phyloP scores from a whole-genome alignment of 2,113 vertebrate genomes.

The Turdus rufiventris region DNA sequence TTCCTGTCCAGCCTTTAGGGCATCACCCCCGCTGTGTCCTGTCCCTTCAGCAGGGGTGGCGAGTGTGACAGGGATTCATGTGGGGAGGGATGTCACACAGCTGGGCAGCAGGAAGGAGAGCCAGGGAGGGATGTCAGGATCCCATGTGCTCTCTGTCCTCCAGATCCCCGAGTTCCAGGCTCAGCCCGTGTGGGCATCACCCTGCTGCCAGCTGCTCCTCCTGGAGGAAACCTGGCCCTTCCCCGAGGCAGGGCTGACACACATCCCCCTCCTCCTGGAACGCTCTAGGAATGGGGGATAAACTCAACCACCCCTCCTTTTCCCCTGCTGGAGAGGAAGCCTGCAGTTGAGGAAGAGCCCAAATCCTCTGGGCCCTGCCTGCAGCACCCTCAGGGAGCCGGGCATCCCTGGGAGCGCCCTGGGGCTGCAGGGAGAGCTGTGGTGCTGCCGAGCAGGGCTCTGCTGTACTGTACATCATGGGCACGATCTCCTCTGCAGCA shows the following conservation, averaged over 20 bases:
- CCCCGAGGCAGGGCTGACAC: not conserved
- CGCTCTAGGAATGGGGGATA: too few relatives aligned
- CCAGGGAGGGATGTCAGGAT: not conserved
- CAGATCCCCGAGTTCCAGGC: not conserved
- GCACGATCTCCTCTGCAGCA: not conserved
- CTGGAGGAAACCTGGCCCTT: not conserved
- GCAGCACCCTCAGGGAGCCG: not conserved
- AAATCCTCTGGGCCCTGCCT: not conserved
- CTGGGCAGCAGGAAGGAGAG: not conserved
- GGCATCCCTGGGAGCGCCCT: not conserved
- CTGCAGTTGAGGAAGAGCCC: not conserved
- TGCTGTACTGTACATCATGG: not conserved
- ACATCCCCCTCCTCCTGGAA: not conserved
- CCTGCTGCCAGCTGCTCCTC: not conserved
- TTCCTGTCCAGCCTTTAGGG: not conserved
- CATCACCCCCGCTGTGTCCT: not conserved
- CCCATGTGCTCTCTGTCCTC: not conserved
- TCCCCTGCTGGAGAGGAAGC: not conserved
- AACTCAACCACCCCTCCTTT: not conserved
- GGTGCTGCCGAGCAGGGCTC: not conserved
- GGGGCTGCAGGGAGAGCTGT: not conserved
- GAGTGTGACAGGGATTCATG: not conserved
- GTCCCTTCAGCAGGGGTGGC: not conserved
- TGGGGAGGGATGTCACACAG: not conserved
- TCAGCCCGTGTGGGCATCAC: not conserved